phyloP scores from a whole-genome alignment of 2,113 vertebrate species.

The Mustelus asterias region DNA sequence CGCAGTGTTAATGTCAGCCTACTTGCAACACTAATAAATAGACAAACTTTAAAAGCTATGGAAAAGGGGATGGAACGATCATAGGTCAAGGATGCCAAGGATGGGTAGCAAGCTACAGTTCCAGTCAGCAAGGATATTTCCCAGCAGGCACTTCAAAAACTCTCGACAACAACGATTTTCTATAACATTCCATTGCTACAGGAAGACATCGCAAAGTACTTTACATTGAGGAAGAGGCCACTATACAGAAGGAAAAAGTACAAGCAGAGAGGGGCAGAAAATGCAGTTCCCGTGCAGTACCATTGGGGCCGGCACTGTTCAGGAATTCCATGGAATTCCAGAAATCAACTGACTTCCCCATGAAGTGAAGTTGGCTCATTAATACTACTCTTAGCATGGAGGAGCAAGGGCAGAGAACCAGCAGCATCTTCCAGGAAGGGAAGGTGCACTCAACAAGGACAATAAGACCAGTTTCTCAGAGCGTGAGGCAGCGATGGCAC shows the following conservation, averaged over 20 bases:
- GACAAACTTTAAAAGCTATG: neutral
- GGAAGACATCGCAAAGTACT: neutral
- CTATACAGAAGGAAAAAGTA: neutral
- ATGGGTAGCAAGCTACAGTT: neutral
- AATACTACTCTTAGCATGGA: neutral
- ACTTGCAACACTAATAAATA: no score
- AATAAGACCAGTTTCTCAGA: neutral
- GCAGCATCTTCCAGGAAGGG: neutral
- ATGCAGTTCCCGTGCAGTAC: neutral
- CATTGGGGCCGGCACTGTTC: neutral
- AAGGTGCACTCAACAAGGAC: neutral
- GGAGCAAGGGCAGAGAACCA: neutral
- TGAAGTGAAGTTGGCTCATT: neutral
- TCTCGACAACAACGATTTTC: neutral
- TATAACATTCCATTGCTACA: neutral
- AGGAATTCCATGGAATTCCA: neutral
- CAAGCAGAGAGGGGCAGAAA: neutral
- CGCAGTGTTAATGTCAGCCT: no score
- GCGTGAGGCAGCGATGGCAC: neutral
- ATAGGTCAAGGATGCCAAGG: neutral
- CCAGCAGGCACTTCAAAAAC: neutral
- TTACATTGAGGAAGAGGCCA: no score
- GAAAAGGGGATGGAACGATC: neutral
- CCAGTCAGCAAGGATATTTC: neutral
- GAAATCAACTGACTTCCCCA: neutral